These are phyloP conservation scores for Arge pagana DNA, from an alignment of 2,888 invertebrate species.

Conservation along the genomic window DNA sequence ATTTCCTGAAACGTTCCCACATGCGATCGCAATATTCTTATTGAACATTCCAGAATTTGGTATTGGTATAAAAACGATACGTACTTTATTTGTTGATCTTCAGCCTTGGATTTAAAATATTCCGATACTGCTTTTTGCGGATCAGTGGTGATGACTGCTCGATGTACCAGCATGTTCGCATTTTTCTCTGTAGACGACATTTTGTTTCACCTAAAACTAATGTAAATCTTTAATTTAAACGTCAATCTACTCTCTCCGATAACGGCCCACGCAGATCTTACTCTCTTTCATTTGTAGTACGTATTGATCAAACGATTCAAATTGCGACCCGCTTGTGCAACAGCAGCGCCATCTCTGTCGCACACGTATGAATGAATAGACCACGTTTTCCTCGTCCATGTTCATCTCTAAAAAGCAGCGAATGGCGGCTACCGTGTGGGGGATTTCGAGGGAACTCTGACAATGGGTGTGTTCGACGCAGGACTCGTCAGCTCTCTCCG, in stretches of 20 bases:
- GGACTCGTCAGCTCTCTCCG: no score
- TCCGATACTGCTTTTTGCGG: conserved; percentile 62
- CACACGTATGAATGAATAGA: conserved; percentile 70
- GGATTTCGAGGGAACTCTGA: no score
- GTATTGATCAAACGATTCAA: conserved; percentile 61
- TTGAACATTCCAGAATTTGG: background rate
- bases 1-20: conserved; percentile 57
- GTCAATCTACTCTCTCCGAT: no score
- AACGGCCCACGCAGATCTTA: no score
- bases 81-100: conserved; percentile 62
- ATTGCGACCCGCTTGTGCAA: conserved; percentile 84
- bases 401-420: no score
- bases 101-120: conserved; percentile 63
- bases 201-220: background rate
- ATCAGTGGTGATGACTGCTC: conserved; percentile 26
- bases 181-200: conserved; percentile 12
- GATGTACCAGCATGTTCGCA: conserved; percentile 30
- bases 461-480: no score
- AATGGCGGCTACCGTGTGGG: no score
- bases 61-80: conserved; percentile 14
- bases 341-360: conserved; percentile 79
- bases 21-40: background rate
- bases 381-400: no score
- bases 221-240: no score
- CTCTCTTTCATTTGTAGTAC: background rate